Evolutionary conservation across 2,113 vertebrate genomes (phyloP).

Genomic region (Furnarius figulus): DNA sequence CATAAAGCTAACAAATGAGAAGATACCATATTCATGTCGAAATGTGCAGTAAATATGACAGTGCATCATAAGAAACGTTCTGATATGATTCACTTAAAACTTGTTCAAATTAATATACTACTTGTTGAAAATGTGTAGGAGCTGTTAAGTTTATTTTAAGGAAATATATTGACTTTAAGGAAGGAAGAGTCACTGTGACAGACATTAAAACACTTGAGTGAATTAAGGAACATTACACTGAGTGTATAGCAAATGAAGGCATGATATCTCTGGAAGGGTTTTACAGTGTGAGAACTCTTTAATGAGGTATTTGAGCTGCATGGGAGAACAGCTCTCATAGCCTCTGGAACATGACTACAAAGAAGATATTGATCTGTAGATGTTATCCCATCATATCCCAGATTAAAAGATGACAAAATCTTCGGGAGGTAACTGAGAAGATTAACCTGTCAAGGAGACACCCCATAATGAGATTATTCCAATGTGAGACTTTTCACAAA

Average conservation of each 20-base stretch:
- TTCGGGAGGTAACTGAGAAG: slow-evolving; percentile 38
- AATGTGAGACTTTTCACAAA: neutral
- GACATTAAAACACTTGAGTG: slow-evolving; percentile 51
- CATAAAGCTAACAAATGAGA: slow-evolving; percentile 52
- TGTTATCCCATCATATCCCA: slow-evolving; percentile 54
- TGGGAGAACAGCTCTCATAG: slow-evolving; percentile 16
- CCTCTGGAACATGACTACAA: slow-evolving; percentile 36
- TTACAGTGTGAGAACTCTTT: slow-evolving; percentile 58
- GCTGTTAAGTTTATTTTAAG: slow-evolving; percentile 57
- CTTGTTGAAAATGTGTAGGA: slow-evolving; percentile 52
- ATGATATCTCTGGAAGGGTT: slow-evolving; percentile 49
- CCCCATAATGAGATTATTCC: slow-evolving; percentile 15
- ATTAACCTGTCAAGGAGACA: slow-evolving; percentile 45
- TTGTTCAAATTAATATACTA: slow-evolving; percentile 54
- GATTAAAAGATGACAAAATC: slow-evolving; percentile 61
- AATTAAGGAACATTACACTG: slow-evolving; percentile 37
- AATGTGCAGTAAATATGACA: slow-evolving; percentile 59
- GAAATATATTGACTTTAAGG: slow-evolving; percentile 46
- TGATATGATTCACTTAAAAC: slow-evolving; percentile 46
- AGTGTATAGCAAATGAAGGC: slow-evolving; percentile 25
- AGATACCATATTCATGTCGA: neutral
- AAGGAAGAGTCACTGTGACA: slow-evolving; percentile 41
- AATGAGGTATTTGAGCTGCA: slow-evolving; percentile 58
- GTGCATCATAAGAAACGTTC: slow-evolving; percentile 35
- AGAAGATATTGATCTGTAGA: slow-evolving; percentile 46